Conservation (phyloP, 2,888 invertebrate species). For the Cosmia pyralina region DNA sequence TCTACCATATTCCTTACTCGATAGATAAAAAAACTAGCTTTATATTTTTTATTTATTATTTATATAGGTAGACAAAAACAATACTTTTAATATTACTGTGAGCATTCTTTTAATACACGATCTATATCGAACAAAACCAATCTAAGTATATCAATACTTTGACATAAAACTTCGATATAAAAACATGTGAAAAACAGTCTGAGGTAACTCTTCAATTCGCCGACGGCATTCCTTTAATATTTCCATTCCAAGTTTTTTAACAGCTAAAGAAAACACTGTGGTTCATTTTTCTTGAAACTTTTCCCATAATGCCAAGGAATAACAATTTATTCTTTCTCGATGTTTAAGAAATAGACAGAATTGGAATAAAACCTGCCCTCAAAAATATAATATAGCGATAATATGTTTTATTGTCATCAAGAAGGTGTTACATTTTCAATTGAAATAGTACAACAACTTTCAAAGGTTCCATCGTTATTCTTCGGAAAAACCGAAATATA, state of each 20-base stretch:
- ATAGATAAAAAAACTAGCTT: too few relatives aligned
- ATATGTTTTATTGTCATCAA: too few relatives aligned
- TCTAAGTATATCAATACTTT: slow-evolving; percentile 20
- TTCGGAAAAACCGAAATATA: too few relatives aligned
- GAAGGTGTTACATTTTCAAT: too few relatives aligned
- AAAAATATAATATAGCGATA: too few relatives aligned
- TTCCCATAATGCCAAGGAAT: slow-evolving; percentile 52
- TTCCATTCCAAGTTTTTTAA: slow-evolving; percentile 56
- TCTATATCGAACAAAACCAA: slow-evolving; percentile 26
- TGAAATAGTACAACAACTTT: too few relatives aligned
- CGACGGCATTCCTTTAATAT: slow-evolving; percentile 41
- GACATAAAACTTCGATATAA: slow-evolving; percentile 26
- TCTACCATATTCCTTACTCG: too few relatives aligned
- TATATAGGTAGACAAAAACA: background rate
- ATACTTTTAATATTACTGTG: background rate
- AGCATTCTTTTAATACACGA: background rate
- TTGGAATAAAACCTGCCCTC: too few relatives aligned
- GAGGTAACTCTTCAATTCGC: slow-evolving; percentile 34
- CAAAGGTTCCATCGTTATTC: too few relatives aligned
- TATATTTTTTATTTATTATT: too few relatives aligned
- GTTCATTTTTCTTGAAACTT: slow-evolving; percentile 36
- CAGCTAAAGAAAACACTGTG: slow-evolving; percentile 52
- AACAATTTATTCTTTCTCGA: slow-evolving; percentile 14
- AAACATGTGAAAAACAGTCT: slow-evolving; percentile 16
- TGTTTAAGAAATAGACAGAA: background rate